Evolutionary conservation across 2,113 vertebrate genomes (phyloP), one percentile per base, ranked within the genome.

Genomic region (Aptenodytes patagonicus): DNA sequence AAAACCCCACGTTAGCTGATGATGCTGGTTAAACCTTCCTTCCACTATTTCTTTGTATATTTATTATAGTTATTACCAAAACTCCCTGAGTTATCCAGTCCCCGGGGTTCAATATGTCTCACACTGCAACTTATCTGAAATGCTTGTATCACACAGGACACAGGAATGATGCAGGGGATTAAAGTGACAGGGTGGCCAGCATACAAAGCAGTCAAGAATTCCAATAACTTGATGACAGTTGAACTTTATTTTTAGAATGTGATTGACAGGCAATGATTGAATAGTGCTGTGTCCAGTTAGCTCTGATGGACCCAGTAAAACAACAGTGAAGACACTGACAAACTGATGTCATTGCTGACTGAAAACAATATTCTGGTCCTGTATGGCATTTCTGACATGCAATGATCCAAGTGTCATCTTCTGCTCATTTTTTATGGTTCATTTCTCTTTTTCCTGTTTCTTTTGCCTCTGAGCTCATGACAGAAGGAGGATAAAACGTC

Each of bases 1-100:
- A 68, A 44, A 21, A 5, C 0, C 2, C 5, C 34, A 19, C 0
- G 0, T 58, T 68, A 76, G 21, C 1, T 1, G 26, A 21, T 49
- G 11, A 21, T 49, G 11, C 36, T 44, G 28, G 28, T n/a, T 75
- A 86, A 55, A 40, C 71, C 34, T 79, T 64, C 24, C 24, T 86
- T 80, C 44, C 57, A 34, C 10, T 31, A 10, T n/a, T 80, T 51
- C 17, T 87, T 69, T 69, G 17, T 70, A 2, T 32, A 26, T 83
- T 70, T 71, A 49, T 69, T 72, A 29, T 6, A 46, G 19, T 25
- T 81, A 28, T 38, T 52, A 52, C 24, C 29, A 69, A 61, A 95
- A 32, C 12, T 58, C 25, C 34, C 26, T 7, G 21, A 82, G 26
- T n/a, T 81, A 34, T 21, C 42, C 58, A 31, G 32, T 68, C 58